These are phyloP conservation scores for Sturmia bella DNA, from an alignment of 2,888 invertebrate genomes.

Conservation along the genomic window DNA sequence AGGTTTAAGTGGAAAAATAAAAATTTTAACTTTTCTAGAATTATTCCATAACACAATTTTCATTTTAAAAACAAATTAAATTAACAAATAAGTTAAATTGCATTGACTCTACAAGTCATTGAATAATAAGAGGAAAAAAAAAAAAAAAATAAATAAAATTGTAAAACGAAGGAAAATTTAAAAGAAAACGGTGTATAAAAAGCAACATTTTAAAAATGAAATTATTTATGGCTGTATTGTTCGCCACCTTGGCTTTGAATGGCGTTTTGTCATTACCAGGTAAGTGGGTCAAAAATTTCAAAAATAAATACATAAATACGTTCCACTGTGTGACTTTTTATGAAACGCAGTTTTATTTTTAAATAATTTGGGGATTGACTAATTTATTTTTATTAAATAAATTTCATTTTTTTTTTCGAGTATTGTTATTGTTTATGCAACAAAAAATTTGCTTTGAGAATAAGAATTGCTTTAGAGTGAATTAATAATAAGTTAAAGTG, in stretches of 20 bases:
- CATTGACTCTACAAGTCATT: constrained; percentile 16
- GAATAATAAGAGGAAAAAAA: constrained; percentile 33
- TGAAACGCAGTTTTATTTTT: background rate
- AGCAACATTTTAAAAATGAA: constrained; percentile 75
- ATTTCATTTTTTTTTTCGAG: background rate
- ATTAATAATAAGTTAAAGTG: no score
- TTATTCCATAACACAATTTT: constrained; percentile 47
- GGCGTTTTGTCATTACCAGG: constrained; percentile 79
- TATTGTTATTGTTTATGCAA: background rate
- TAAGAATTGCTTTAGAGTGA: constrained; percentile 14
- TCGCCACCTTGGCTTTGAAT: constrained; percentile 76
- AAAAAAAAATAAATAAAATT: constrained; percentile 31
- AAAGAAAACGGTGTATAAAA: constrained; percentile 29
- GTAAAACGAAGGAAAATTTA: constrained; percentile 25
- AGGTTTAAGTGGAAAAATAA: background rate
- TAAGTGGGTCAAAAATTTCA: constrained; percentile 73
- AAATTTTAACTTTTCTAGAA: constrained; percentile 47
- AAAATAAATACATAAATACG: background rate
- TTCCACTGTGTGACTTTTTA: background rate
- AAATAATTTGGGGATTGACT: constrained; percentile 7
- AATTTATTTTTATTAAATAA: constrained; percentile 4
- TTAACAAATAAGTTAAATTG: constrained; percentile 6
- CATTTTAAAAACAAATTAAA: constrained; percentile 2
- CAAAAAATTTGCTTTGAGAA: background rate
- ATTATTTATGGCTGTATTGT: constrained; percentile 76